Percentiles rank a stretch among this genome's conserved stretches.
These are phyloP conservation scores for Cheilosia vernalis DNA, from an alignment of 2,888 invertebrate species.

Conservation along the genomic window DNA sequence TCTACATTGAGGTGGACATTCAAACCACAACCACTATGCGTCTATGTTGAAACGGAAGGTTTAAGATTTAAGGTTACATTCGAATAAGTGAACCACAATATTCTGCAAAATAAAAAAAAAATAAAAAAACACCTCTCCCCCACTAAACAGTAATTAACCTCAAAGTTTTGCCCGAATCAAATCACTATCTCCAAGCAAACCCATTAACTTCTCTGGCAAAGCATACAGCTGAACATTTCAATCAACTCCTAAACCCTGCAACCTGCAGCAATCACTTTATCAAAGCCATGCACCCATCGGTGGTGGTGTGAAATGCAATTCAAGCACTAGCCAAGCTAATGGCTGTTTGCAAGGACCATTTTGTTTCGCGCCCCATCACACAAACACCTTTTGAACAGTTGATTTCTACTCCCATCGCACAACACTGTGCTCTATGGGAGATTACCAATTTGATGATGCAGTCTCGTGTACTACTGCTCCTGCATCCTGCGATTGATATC, in stretches of 20 bases:
- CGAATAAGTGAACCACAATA: too few relatives aligned
- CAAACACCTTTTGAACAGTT: constrained; percentile 29
- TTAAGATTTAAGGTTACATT: too few relatives aligned
- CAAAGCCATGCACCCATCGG: background rate
- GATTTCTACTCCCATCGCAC: background rate
- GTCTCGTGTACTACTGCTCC: background rate
- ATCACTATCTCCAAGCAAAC: constrained; percentile 28
- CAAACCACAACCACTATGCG: too few relatives aligned
- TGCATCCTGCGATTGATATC: constrained; percentile 42
- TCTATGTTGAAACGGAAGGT: too few relatives aligned
- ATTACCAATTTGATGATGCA: constrained; percentile 47
- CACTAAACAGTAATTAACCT: too few relatives aligned
- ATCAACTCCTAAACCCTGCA: constrained; percentile 48
- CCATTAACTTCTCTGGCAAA: constrained; percentile 43
- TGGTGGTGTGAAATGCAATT: constrained; percentile 37
- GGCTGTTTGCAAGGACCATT: constrained; percentile 47
- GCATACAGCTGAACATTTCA: constrained; percentile 51
- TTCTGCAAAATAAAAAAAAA: too few relatives aligned
- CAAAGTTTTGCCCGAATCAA: background rate
- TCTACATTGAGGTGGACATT: too few relatives aligned
- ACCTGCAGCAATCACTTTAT: constrained; percentile 49
- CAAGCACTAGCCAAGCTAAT: constrained; percentile 4
- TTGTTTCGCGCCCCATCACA: constrained; percentile 2
- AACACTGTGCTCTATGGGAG: constrained; percentile 26
- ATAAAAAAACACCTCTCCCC: too few relatives aligned